Conservation (phyloP, 2,888 invertebrate genomes). For the Macrophya alboannulata region DNA sequence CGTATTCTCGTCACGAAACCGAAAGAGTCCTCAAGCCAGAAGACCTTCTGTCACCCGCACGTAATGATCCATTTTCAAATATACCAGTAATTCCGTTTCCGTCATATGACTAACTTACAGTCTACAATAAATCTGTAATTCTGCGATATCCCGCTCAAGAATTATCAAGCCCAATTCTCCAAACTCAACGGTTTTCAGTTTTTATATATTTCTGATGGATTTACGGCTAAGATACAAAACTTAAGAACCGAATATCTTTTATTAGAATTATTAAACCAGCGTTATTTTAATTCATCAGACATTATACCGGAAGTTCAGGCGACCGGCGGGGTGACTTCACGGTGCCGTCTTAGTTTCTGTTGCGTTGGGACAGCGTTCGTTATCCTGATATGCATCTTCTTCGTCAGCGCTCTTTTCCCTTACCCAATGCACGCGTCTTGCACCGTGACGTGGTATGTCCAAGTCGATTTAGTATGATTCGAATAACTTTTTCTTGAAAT, state of each 20-base stretch:
- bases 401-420: constrained; percentile 65
- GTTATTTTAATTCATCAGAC: constrained; percentile 14
- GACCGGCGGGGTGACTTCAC: constrained; percentile 6
- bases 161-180: background rate
- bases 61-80: constrained; percentile 24
- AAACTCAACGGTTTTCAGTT: background rate
- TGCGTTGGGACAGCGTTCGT: constrained; percentile 56
- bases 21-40: constrained; percentile 49
- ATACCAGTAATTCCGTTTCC: background rate
- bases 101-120: background rate
- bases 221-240: background rate
- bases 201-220: no score
- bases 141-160: background rate
- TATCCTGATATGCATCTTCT: constrained; percentile 58
- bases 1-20: constrained; percentile 59
- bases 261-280: background rate
- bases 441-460: constrained; percentile 68
- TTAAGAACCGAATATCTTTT: background rate
- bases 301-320: constrained; percentile 36
- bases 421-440: constrained; percentile 72
- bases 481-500: background rate
- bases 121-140: background rate
- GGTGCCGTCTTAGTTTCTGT: constrained; percentile 56
- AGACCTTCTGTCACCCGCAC: constrained; percentile 28
- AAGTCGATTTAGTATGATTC: background rate